phyloP scores from a whole-genome alignment of 1,140 invertebrate species.

The Berghia stephanieae region DNA sequence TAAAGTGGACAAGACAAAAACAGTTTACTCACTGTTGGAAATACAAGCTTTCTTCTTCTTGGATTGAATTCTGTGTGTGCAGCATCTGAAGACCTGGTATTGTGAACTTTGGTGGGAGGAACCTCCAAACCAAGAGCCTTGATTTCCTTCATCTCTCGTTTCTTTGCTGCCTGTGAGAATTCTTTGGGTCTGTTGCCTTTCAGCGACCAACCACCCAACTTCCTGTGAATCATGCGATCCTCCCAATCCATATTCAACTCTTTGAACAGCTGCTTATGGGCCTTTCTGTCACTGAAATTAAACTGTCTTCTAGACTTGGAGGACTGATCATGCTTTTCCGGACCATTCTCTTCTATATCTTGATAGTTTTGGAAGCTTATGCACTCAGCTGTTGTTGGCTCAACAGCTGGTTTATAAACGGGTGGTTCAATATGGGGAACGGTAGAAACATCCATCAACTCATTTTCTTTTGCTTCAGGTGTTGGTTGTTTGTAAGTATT shows the following conservation, averaged over 20 bases:
- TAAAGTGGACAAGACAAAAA: too few species aligned
- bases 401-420: too few species aligned
- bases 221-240: slow-evolving; percentile 45
- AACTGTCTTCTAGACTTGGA: slow-evolving; percentile 28
- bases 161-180: slow-evolving; percentile 15
- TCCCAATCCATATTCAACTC: slow-evolving; percentile 40
- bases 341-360: background rate
- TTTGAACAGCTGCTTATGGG: slow-evolving; percentile 41
- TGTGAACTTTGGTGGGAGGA: too few species aligned
- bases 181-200: slow-evolving; percentile 25
- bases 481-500: too few species aligned
- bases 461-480: too few species aligned
- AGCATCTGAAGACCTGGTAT: too few species aligned
- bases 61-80: too few species aligned
- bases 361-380: background rate
- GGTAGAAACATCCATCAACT: too few species aligned
- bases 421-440: too few species aligned
- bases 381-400: background rate
- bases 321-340: background rate
- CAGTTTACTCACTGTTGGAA: too few species aligned
- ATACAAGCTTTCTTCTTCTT: too few species aligned
- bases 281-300: slow-evolving; percentile 34
- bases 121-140: slow-evolving; percentile 1
- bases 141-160: slow-evolving; percentile 33
- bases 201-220: slow-evolving; percentile 43